Base-by-base conservation (phyloP, 2,113 vertebrate species). In the Mystacornis crossleyi region DNA sequence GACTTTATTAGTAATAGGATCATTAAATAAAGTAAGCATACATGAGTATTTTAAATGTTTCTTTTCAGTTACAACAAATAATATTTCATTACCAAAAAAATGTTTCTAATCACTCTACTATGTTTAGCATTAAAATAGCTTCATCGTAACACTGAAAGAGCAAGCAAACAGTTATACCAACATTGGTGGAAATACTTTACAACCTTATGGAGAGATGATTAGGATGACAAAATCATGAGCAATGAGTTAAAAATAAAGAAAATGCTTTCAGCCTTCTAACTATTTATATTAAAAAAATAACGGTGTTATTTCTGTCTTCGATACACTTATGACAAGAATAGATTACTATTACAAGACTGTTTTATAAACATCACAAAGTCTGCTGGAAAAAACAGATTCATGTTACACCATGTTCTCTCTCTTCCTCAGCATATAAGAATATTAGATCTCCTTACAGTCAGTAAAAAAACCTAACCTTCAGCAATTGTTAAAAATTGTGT, bases 81-180 rank as follows among this genome's bases (percentile, higher is more conserved):
- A 18, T 14, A 50, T 14, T 75, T 78, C 14, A 57, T 55, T 62
- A 81, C 60, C 28, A 38, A 74, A 90, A 81, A 66, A 48, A 4
- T 14, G 8, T 33, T 95, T 85, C 21, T 40, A 34, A 80, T 55
- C 33, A 69, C 24, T 90, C 10, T 71, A 15, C 16, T 62, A 43
- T 40, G 12, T 38, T 90, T 77, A 83, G 16, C 42, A 85, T 34
- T 67, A 55, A 73, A 87, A 57, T 26, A 85, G 66, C 10, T 78
- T 48, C 13, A 48, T 28, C 1, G 0, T 24, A 82, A 83, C 12
- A 78, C 3, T 0, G 0, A 26, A 57, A 80, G 40, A 78, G 42
- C 38, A 79, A 73, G 17, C 10, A 54, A 72, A 40, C 25, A 62
- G 24, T 43, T 60, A 47, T 3, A 48, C 3, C 19, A 62, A 16